phyloP scores from a whole-genome alignment of 1,140 invertebrate species.

The Cyclargus thomasi region DNA sequence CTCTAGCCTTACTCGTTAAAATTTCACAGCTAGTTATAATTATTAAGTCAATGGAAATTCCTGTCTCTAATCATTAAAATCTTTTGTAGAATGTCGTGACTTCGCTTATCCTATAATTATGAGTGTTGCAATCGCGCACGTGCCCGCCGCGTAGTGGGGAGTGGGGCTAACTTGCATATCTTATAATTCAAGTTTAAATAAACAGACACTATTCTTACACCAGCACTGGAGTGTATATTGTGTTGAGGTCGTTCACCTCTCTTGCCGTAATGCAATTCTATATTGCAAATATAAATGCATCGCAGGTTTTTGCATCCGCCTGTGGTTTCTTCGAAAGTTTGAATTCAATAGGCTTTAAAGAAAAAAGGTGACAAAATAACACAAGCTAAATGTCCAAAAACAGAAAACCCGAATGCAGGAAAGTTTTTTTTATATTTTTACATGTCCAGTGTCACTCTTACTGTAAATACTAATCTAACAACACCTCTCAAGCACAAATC shows the following conservation, averaged over 20 bases:
- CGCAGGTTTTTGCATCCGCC: too few species aligned
- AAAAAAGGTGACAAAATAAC: too few species aligned
- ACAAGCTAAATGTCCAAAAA: too few species aligned
- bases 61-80: slow-evolving; percentile 35
- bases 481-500: too few species aligned
- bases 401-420: too few species aligned
- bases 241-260: slow-evolving; percentile 7
- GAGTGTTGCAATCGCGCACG: slow-evolving; percentile 36
- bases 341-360: too few species aligned
- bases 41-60: slow-evolving; percentile 33
- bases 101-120: slow-evolving; percentile 36
- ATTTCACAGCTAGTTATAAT: background rate
- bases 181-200: slow-evolving; percentile 27
- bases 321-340: too few species aligned
- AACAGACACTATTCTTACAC: slow-evolving; percentile 14
- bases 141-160: slow-evolving; percentile 28
- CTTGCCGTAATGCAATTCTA: background rate
- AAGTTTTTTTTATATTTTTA: too few species aligned
- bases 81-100: slow-evolving; percentile 36
- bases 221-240: background rate
- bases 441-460: too few species aligned
- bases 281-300: too few species aligned
- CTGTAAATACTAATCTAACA: too few species aligned
- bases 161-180: slow-evolving; percentile 25
- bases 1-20: too few species aligned